Evolutionary conservation across 2,888 invertebrate genomes (phyloP).

Genomic region (Himalopsyche kuldschensis): DNA sequence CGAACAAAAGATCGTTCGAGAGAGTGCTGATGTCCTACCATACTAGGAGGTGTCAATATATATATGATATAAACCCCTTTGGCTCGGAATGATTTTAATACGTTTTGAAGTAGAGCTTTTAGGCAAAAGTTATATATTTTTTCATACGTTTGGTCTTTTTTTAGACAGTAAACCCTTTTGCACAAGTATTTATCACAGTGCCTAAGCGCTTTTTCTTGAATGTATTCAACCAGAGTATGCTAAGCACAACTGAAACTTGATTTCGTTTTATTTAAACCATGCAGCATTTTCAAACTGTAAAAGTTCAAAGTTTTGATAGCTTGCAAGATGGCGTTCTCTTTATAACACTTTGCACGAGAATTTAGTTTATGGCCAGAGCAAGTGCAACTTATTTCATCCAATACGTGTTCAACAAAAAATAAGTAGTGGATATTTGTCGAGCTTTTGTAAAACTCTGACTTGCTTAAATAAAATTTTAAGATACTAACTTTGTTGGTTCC

Average conservation of each 20-base stretch:
- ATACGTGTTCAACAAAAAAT: not conserved
- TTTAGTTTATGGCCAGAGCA: not conserved
- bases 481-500: too few relatives aligned
- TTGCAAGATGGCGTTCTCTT: not conserved
- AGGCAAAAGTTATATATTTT: too few relatives aligned
- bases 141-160: not conserved
- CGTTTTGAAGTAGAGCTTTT: too few relatives aligned
- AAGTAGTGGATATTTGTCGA: not conserved
- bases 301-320: not conserved
- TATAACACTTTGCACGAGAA: not conserved
- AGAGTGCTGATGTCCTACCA: too few relatives aligned
- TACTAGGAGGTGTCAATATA: too few relatives aligned
- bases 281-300: not conserved
- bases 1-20: too few relatives aligned
- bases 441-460: too few relatives aligned
- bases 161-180: not conserved
- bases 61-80: too few relatives aligned
- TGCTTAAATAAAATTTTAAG: too few relatives aligned
- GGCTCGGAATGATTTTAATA: too few relatives aligned
- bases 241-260: not conserved
- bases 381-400: not conserved
- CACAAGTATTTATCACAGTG: not conserved
- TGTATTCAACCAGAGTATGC: not conserved
- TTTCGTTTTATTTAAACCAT: not conserved
- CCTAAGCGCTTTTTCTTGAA: not conserved